Evolutionary conservation across 2,113 vertebrate genomes (phyloP), one percentile per base, ranked within the genome.

Genomic region (Ammospiza caudacuta): DNA sequence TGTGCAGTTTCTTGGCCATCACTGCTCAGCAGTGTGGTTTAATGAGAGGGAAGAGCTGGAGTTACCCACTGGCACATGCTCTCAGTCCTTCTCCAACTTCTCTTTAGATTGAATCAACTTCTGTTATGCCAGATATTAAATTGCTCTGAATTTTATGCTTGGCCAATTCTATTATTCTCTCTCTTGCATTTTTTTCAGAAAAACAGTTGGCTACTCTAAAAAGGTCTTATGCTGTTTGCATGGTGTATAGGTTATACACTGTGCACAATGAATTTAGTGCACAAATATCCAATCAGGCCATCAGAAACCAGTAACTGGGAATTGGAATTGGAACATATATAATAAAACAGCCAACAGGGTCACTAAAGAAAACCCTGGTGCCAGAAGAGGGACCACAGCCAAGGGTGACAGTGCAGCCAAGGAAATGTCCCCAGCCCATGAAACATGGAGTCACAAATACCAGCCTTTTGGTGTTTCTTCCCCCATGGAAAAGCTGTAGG

Each of bases 71-170:
- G 84, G 49, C 81, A 87, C 37, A 49, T 43, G 37, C 9, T 91
- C 54, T 89, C 67, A 46, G 63, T 82, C 44, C 19, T 39, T 68
- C 62, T 94, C 74, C 77, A 92, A 28, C 33, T 87, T 87, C 58
- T 84, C 54, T 87, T 84, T 54, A 91, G 74, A 92, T 33, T 85
- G 87, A 87, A 78, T 69, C 66, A 83, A 92, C 8, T 95, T 78
- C 64, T 83, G 28, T 64, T 73, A 82, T 58, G 39, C 31, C 2
- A 2, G 74, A 87, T 96, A 92, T 89, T 89, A 94, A 92, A 89
- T 57, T 89, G 69, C 49, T 64, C 64, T 78, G 54, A 87, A 87
- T 78, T 37, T 66, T 69, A 74, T n/a, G 76, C 61, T 69, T 84
- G 41, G 77, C 62, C 77, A 89, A 17, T 43, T 89, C 66, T 87